Evolutionary conservation across 2,888 invertebrate species (phyloP).

Genomic region (Tanytarsus gracilentus): DNA sequence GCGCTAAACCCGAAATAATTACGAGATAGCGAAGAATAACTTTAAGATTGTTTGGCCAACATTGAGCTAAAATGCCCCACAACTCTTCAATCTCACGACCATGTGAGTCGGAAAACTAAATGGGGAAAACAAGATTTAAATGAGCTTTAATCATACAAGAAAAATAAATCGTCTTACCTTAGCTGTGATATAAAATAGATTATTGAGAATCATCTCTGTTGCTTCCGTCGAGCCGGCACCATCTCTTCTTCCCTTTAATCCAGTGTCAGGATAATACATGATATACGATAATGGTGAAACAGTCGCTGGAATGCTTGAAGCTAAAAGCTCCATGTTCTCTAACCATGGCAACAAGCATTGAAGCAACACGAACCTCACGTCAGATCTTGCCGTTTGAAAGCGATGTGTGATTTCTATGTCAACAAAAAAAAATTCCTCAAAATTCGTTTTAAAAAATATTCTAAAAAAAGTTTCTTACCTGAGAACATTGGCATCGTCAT

Average conservation of each 20-base stretch:
- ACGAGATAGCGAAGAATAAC: conserved; percentile 93
- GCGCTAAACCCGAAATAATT: conserved; percentile 96
- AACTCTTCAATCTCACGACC: conserved; percentile 91
- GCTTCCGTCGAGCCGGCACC: conserved; percentile 98
- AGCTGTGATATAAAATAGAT: conserved; percentile 95
- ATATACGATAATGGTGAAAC: conserved; percentile 63
- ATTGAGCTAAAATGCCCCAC: conserved; percentile 91
- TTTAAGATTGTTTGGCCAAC: conserved; percentile 95
- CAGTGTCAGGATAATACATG: conserved; percentile 60
- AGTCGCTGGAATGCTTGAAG: conserved; percentile 85
- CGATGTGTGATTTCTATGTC: conserved; percentile 86
- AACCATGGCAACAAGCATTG: conserved; percentile 95
- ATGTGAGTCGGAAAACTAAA: conserved; percentile 88
- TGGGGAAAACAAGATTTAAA: conserved; percentile 30
- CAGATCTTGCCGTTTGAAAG: conserved; percentile 89
- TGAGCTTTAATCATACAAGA: not conserved
- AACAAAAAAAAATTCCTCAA: conserved; percentile 33
- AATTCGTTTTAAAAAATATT: not conserved
- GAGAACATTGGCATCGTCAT: conserved; percentile 99
- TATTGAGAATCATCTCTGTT: conserved; percentile 99
- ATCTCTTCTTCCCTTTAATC: conserved; percentile 66
- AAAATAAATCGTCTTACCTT: conserved; percentile 52
- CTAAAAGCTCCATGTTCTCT: conserved; percentile 96
- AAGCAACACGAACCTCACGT: conserved; percentile 81
- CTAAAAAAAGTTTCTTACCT: conserved; percentile 50